phyloP scores from a whole-genome alignment of 2,888 invertebrate genomes.

The Endomychus coccineus region DNA sequence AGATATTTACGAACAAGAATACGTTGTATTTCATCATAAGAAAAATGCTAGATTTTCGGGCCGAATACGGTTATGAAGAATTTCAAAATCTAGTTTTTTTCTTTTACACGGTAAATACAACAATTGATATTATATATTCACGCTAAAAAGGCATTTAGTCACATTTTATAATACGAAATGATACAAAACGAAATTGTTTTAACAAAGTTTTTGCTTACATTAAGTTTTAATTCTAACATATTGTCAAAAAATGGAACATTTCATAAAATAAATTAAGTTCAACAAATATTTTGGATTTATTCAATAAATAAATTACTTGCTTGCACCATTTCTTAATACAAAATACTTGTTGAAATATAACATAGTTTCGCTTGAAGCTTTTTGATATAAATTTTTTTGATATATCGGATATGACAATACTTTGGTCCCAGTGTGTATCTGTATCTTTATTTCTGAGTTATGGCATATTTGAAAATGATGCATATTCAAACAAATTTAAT shows the following conservation, averaged over 20 bases:
- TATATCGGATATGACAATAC: conserved; percentile 42
- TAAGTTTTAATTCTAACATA: conserved; percentile 38
- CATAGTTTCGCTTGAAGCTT: too few species aligned
- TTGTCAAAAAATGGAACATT: conserved; percentile 46
- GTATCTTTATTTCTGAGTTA: conserved; percentile 26
- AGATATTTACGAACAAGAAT: conserved; percentile 44
- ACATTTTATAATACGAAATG: conserved; percentile 41
- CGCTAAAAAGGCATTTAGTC: conserved; percentile 47
- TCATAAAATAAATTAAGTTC: conserved; percentile 27
- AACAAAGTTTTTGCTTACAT: conserved; percentile 20
- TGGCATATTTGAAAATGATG: conserved; percentile 39
- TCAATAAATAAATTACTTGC: conserved; percentile 18
- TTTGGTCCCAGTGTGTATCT: conserved; percentile 41
- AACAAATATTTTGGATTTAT: conserved; percentile 24
- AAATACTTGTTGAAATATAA: too few species aligned
- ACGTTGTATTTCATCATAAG: conserved; percentile 33
- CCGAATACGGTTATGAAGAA: neutral
- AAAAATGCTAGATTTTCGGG: conserved; percentile 15
- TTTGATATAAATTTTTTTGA: conserved; percentile 38
- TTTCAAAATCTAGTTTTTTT: conserved; percentile 30
- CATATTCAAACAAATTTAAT: conserved; percentile 2
- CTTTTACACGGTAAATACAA: conserved; percentile 40
- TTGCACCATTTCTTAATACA: too few species aligned
- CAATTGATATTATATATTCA: conserved; percentile 42
- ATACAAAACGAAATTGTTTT: conserved; percentile 24